Conservation (phyloP, 1,140 invertebrate genomes). For the Diachasmimorpha longicaudata region DNA sequence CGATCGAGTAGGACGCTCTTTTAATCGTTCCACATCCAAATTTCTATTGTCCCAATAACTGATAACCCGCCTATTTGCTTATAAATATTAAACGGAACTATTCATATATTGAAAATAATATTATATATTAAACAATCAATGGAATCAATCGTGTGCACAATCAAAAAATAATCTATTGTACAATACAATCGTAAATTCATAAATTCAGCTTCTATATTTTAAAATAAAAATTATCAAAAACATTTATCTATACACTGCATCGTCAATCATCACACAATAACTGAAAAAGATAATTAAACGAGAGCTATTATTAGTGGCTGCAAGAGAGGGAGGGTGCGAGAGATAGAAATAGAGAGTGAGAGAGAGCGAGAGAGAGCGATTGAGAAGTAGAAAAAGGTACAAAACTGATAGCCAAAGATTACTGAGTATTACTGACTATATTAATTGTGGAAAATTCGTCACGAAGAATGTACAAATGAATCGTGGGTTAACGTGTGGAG, state of each 20-base stretch:
- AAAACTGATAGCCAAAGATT: neutral
- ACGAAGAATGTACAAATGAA: neutral
- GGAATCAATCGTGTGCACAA: conserved; percentile 3
- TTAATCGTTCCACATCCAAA: conserved; percentile 59
- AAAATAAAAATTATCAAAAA: neutral
- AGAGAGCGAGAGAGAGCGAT: neutral
- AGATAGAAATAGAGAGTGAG: neutral
- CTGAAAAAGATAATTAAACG: neutral
- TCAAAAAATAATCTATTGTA: neutral
- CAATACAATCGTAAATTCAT: neutral
- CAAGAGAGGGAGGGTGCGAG: neutral
- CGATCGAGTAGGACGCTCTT: conserved; percentile 63
- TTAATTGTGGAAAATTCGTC: neutral
- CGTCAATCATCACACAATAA: neutral
- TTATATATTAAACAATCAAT: neutral
- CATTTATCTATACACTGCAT: neutral
- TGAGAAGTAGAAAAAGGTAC: neutral
- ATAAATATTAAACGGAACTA: conserved; percentile 5
- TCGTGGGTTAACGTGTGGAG: conserved; percentile 13
- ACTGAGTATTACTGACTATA: neutral
- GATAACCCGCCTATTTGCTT: conserved; percentile 37
- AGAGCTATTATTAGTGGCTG: neutral
- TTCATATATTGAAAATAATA: neutral
- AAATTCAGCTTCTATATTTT: neutral
- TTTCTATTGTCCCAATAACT: conserved; percentile 27